Conservation (phyloP, 1,140 invertebrate genomes). For the Lepidurus arcticus region DNA sequence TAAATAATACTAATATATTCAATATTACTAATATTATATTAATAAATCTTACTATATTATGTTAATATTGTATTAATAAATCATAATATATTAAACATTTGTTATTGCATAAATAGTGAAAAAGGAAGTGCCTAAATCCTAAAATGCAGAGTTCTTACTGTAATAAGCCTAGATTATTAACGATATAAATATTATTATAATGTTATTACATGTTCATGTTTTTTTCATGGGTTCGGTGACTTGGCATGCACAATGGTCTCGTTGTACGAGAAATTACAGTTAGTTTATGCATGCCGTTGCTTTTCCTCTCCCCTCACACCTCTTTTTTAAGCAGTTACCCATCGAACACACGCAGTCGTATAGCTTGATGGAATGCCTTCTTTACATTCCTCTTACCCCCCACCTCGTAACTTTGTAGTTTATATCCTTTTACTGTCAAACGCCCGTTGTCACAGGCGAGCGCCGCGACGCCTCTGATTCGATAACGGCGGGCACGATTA, state of each 20-base stretch:
- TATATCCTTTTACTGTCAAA: not conserved
- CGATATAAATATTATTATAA: no score
- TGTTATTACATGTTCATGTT: no score
- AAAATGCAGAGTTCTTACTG: no score
- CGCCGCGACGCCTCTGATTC: not conserved
- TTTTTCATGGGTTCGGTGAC: no score
- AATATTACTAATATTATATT: no score
- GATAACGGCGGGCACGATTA: not conserved
- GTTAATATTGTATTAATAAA: no score
- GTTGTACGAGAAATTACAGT: not conserved
- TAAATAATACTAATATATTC: no score
- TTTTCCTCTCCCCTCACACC: slow-evolving; percentile 7
- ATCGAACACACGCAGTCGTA: slow-evolving; percentile 9
- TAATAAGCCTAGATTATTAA: no score
- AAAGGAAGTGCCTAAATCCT: no score
- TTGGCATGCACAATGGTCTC: not conserved
- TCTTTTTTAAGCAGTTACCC: not conserved
- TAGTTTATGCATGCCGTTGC: slow-evolving; percentile 12
- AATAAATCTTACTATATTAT: no score
- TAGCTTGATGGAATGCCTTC: not conserved
- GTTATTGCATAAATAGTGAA: no score
- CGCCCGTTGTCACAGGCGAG: not conserved
- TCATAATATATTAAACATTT: no score
- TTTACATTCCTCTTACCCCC: not conserved
- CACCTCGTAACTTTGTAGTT: not conserved